These are phyloP conservation scores for Rutpela maculata DNA, from an alignment of 2,888 invertebrate species.

Conservation along the genomic window DNA sequence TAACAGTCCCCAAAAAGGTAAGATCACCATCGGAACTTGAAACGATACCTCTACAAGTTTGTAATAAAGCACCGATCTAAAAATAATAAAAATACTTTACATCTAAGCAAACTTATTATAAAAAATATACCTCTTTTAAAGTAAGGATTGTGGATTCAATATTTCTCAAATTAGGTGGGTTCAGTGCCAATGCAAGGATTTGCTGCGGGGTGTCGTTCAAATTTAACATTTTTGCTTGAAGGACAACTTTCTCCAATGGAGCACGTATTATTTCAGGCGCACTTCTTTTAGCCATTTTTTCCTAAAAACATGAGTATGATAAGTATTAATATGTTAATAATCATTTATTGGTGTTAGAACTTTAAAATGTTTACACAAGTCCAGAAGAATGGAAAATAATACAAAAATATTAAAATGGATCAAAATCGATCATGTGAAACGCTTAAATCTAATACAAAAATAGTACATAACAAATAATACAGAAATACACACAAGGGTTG, in stretches of 20 bases:
- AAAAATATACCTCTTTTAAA: slow-evolving; percentile 83
- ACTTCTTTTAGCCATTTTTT: slow-evolving; percentile 76
- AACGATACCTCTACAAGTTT: slow-evolving; percentile 73
- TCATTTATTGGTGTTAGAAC: too few species aligned
- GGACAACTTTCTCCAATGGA: slow-evolving; percentile 87
- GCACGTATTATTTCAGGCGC: slow-evolving; percentile 87
- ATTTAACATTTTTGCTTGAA: slow-evolving; percentile 88
- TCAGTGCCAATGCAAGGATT: slow-evolving; percentile 88
- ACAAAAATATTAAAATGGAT: too few species aligned
- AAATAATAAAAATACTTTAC: slow-evolving; percentile 48
- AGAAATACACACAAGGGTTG: too few species aligned
- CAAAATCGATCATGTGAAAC: too few species aligned
- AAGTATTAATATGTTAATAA: too few species aligned
- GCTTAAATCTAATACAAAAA: too few species aligned
- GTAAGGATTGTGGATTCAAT: slow-evolving; percentile 88
- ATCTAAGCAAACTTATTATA: neutral
- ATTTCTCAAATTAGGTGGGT: slow-evolving; percentile 89
- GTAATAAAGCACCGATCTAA: slow-evolving; percentile 87
- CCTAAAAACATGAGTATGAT: slow-evolving; percentile 64
- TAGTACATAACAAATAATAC: too few species aligned
- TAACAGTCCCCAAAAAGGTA: slow-evolving; percentile 89
- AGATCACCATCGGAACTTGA: slow-evolving; percentile 85
- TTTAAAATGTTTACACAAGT: too few species aligned
- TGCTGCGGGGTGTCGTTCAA: slow-evolving; percentile 86
- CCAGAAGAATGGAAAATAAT: too few species aligned